These are phyloP conservation scores for Amphipoea oculea DNA, from an alignment of 2,888 invertebrate genomes.

Conservation along the genomic window DNA sequence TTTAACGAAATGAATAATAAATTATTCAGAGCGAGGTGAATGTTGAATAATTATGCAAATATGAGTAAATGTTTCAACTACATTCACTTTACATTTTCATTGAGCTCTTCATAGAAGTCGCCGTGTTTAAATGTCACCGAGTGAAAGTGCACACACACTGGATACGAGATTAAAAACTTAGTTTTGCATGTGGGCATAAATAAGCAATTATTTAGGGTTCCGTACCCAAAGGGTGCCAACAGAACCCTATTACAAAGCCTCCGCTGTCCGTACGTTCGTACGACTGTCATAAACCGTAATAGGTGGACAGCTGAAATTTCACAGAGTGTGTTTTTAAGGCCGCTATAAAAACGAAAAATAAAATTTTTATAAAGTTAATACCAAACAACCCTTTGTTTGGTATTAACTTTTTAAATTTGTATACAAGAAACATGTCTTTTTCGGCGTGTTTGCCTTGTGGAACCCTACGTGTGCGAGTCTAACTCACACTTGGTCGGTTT, in stretches of 20 bases:
- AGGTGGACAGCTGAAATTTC: neutral
- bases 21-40: slow-evolving; percentile 63
- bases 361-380: too few relatives aligned
- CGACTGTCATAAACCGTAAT: neutral
- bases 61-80: slow-evolving; percentile 75
- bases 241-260: neutral
- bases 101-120: slow-evolving; percentile 69
- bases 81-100: slow-evolving; percentile 77
- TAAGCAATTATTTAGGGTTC: neutral
- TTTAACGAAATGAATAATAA: slow-evolving; percentile 61
- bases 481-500: neutral
- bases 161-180: neutral
- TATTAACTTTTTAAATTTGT: too few relatives aligned
- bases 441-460: neutral
- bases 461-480: neutral
- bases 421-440: neutral
- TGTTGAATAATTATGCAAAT: slow-evolving; percentile 73
- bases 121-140: slow-evolving; percentile 39
- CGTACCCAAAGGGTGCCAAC: neutral
- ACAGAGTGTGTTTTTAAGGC: neutral
- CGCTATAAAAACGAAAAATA: neutral
- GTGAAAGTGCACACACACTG: slow-evolving; percentile 17
- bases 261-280: neutral
- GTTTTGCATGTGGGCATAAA: neutral
- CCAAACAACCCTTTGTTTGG: too few relatives aligned